These are phyloP conservation scores for Benthosema pterotum DNA, from an alignment of 2,797 vertebrate species.

Conservation along the genomic window DNA sequence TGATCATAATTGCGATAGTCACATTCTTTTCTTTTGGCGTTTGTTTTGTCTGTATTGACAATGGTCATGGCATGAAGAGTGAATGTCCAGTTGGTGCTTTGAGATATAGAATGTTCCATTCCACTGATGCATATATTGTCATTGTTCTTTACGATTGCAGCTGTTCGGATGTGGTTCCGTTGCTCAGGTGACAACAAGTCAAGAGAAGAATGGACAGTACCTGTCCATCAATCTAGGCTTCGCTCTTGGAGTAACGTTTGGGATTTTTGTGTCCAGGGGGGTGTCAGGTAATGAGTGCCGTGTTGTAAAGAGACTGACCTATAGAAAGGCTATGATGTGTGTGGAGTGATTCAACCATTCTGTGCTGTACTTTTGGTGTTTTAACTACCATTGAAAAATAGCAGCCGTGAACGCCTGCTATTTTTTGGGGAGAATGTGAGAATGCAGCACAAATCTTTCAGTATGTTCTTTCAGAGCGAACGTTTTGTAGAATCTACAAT, in stretches of 20 bases:
- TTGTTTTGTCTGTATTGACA: too few species aligned
- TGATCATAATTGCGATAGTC: background rate
- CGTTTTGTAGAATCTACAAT: too few species aligned
- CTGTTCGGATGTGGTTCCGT: constrained; percentile 82
- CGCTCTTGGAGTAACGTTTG: constrained; percentile 79
- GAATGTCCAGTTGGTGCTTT: background rate
- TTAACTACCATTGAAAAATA: too few species aligned
- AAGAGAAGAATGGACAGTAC: constrained; percentile 75
- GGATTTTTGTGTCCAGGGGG: constrained; percentile 73
- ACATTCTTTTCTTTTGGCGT: too few species aligned
- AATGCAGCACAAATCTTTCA: too few species aligned
- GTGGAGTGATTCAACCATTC: too few species aligned
- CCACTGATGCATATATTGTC: background rate
- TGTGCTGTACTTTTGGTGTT: too few species aligned
- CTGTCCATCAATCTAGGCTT: constrained; percentile 83
- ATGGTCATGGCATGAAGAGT: too few species aligned
- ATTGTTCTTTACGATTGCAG: constrained; percentile 51
- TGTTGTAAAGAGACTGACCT: background rate
- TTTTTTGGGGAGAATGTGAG: too few species aligned
- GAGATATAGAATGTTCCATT: background rate
- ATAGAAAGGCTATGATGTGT: too few species aligned
- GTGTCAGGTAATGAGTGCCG: constrained; percentile 73
- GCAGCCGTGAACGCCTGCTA: too few species aligned
- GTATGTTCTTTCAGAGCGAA: too few species aligned
- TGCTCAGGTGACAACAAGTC: constrained; percentile 78